Evolutionary conservation across 2,797 vertebrate species (phyloP).

Genomic region (Coranthus polyacanthus): DNA sequence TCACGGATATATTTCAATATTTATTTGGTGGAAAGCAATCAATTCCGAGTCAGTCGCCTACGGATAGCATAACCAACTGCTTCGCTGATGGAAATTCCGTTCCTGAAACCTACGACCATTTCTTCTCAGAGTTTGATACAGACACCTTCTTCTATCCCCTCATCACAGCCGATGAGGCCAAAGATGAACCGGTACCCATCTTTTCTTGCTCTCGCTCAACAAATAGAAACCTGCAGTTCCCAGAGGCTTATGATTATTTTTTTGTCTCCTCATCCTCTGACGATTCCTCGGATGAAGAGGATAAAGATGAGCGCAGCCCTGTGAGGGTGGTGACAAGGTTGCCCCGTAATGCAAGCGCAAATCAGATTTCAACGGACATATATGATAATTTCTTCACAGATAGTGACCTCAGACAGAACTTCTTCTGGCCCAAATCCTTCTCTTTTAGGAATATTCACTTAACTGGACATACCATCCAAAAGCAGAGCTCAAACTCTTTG

Average conservation of each 20-base stretch:
- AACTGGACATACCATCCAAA: conserved; percentile 36
- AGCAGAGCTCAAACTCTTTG: conserved; percentile 35
- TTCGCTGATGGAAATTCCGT: conserved; percentile 72
- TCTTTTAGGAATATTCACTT: conserved; percentile 80
- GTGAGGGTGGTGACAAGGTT: conserved; percentile 75
- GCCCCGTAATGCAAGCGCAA: conserved; percentile 40
- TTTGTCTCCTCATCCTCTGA: conserved; percentile 84
- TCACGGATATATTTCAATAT: conserved; percentile 77
- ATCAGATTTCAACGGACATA: conserved; percentile 76
- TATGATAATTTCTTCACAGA: conserved; percentile 86
- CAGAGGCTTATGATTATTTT: conserved; percentile 91
- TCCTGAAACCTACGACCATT: conserved; percentile 91
- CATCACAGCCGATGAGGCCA: conserved; percentile 32
- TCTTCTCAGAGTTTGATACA: conserved; percentile 90
- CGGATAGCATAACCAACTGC: conserved; percentile 36
- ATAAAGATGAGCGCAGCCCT: conserved; percentile 48
- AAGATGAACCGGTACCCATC: conserved; percentile 68
- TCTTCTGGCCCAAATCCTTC: conserved; percentile 79
- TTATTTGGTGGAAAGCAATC: conserved; percentile 74
- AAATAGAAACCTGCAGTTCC: conserved; percentile 82
- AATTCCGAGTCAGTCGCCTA: conserved; percentile 30
- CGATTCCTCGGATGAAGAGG: conserved; percentile 82
- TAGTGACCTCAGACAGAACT: conserved; percentile 60
- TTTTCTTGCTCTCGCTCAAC: conserved; percentile 73
- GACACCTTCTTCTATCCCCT: conserved; percentile 77